phyloP scores from a whole-genome alignment of 2,888 invertebrate genomes.

The Salticus scenicus region DNA sequence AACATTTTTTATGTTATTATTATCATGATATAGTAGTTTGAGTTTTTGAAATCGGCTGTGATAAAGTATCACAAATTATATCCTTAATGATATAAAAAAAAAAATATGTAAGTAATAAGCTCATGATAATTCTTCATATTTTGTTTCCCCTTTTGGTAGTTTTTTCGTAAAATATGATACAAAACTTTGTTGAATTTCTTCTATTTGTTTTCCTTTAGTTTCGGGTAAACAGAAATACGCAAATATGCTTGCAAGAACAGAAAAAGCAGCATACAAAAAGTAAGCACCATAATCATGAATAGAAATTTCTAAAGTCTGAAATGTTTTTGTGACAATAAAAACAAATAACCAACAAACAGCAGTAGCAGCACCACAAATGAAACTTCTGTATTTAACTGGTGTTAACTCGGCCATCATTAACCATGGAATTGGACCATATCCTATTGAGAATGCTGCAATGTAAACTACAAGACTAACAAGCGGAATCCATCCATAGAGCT shows the following conservation, averaged over 20 bases:
- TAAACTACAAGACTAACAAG: constrained; percentile 87
- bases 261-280: constrained; percentile 84
- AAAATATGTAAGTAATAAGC: too few species aligned
- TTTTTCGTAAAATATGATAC: neutral
- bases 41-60: too few species aligned
- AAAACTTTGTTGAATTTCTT: constrained; percentile 82
- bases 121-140: neutral
- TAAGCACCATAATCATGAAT: constrained; percentile 84
- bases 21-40: too few species aligned
- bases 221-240: constrained; percentile 85
- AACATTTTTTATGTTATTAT: too few species aligned
- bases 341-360: constrained; percentile 94
- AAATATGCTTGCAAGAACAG: constrained; percentile 47
- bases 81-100: too few species aligned
- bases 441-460: constrained; percentile 90
- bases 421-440: constrained; percentile 90
- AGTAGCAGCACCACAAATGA: constrained; percentile 91
- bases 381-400: constrained; percentile 88
- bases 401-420: constrained; percentile 95
- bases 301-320: constrained; percentile 79
- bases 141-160: neutral
- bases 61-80: too few species aligned
- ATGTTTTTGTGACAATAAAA: constrained; percentile 87
- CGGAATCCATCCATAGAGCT: constrained; percentile 82
- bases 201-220: constrained; percentile 92